Evolutionary conservation across 2,797 vertebrate species (phyloP).

Genomic region (Neoniphon sammara): DNA sequence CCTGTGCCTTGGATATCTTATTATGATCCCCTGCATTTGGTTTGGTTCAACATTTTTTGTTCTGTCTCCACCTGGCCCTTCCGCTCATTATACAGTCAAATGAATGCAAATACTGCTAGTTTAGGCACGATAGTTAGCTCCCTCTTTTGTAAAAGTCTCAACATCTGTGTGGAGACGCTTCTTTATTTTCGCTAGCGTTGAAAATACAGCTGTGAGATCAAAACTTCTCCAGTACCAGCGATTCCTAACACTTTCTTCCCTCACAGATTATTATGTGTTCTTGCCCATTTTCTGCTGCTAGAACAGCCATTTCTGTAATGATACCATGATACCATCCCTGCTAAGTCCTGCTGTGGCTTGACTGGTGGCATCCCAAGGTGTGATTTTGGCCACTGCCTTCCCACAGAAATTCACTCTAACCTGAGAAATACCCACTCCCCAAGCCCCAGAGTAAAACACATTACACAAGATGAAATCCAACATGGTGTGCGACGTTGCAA

Average conservation of each 20-base stretch:
- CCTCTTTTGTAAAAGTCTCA: conserved; percentile 7
- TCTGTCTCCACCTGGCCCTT: conserved; percentile 48
- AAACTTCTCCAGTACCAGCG: conserved; percentile 16
- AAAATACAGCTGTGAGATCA: conserved; percentile 21
- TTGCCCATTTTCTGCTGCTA: conserved; percentile 13
- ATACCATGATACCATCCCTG: not conserved
- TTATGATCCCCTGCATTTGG: conserved; percentile 70
- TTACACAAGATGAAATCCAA: not conserved
- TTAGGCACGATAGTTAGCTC: conserved; percentile 9
- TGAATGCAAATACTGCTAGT: conserved; percentile 61
- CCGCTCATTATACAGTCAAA: conserved; percentile 61
- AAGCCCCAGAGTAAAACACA: not conserved
- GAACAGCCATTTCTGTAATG: conserved; percentile 1
- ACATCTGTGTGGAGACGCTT: conserved; percentile 6
- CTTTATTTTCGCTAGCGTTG: not conserved
- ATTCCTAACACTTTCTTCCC: not conserved
- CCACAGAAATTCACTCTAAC: not conserved
- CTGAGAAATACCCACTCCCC: not conserved
- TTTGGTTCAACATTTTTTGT: conserved; percentile 49
- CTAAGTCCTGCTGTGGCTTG: not conserved
- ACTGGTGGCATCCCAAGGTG: conserved; percentile 10
- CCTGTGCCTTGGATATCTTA: conserved; percentile 56
- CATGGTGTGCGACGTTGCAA: not conserved
- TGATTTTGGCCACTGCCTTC: not conserved
- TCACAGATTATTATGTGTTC: conserved; percentile 7